These are phyloP conservation scores for Himalopsyche phryganea DNA, from an alignment of 1,140 invertebrate genomes.

Conservation along the genomic window DNA sequence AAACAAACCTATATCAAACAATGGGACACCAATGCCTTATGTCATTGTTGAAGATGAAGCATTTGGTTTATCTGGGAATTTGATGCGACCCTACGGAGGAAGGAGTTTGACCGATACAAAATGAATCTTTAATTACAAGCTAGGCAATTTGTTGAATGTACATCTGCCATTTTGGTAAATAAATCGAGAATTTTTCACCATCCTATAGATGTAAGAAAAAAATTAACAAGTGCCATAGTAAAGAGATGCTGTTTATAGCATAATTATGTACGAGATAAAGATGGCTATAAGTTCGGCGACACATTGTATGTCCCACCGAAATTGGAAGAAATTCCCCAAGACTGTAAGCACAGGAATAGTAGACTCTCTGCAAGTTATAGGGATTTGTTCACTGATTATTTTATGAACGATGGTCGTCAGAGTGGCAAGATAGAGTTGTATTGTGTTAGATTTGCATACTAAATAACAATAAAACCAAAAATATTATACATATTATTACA, in stretches of 20 bases:
- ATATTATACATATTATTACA: too few species aligned
- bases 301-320: slow-evolving; percentile 4
- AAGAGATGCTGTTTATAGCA: slow-evolving; percentile 28
- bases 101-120: slow-evolving; percentile 36
- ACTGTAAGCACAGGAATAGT: neutral
- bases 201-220: slow-evolving; percentile 31
- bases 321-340: neutral
- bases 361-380: neutral
- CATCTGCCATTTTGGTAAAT: slow-evolving; percentile 46
- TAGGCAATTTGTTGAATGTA: too few species aligned
- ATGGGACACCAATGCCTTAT: slow-evolving; percentile 27
- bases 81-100: slow-evolving; percentile 37
- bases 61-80: slow-evolving; percentile 34
- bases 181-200: slow-evolving; percentile 43
- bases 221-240: slow-evolving; percentile 30
- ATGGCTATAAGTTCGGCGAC: slow-evolving; percentile 9
- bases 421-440: neutral
- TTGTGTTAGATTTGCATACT: neutral
- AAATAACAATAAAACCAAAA: neutral
- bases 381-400: neutral
- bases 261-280: slow-evolving; percentile 15
- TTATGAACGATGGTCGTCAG: neutral
- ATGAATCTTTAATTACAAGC: too few species aligned
- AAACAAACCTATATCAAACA: slow-evolving; percentile 4
- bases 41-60: slow-evolving; percentile 37